Conservation (phyloP, 2,797 vertebrate genomes). For the Mionectes olivaceus region DNA sequence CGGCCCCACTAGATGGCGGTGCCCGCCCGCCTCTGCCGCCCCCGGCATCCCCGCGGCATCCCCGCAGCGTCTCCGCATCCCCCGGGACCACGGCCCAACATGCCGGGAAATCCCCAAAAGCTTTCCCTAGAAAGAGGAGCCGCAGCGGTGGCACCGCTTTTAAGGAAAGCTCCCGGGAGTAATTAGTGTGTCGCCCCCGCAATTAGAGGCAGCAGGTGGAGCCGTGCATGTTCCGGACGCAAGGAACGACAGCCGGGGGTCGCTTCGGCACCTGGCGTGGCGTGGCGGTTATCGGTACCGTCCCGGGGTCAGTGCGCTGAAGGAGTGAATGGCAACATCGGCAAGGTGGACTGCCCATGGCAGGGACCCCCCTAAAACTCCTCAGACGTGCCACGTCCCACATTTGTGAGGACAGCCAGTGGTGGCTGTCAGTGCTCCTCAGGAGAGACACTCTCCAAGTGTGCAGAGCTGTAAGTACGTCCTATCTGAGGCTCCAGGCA, state of each 20-base stretch:
- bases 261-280: rapidly evolving
- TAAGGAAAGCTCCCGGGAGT: no score
- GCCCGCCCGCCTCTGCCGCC: neutral
- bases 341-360: no score
- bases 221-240: neutral
- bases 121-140: rapidly evolving
- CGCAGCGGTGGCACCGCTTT: rapidly evolving
- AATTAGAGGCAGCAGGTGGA: neutral
- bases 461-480: rapidly evolving
- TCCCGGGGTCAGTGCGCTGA: neutral
- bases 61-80: neutral
- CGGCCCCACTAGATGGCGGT: slow-evolving; percentile 46
- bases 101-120: rapidly evolving
- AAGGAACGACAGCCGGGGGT: rapidly evolving
- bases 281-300: rapidly evolving
- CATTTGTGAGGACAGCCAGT: neutral
- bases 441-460: neutral
- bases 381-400: neutral
- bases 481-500: neutral
- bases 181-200: neutral
- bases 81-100: neutral
- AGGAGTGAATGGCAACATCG: rapidly evolving
- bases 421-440: neutral
- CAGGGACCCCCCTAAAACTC: no score
- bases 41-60: neutral